Base-by-base conservation (phyloP, 2,888 invertebrate species). In the Tenthredo distinguenda region DNA sequence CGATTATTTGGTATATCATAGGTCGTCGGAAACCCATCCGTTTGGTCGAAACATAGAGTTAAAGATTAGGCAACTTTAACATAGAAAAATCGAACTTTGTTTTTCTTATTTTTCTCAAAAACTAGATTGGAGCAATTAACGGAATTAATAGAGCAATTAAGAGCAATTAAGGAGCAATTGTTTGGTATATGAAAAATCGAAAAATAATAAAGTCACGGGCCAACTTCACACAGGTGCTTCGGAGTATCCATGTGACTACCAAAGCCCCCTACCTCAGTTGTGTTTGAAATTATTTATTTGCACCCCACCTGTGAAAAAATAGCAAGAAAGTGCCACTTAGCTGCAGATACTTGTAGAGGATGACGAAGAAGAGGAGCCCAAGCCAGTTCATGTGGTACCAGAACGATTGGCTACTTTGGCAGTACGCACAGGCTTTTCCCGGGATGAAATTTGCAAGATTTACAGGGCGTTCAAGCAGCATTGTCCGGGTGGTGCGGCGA, bases 381-480 rank as follows among this genome's bases (percentile, higher is more conserved):
- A 87, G 88, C 82, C 85, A 3, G 5, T 85, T 37, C 85, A 74
- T 18, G 85, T 85, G 55, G 85, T 86, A 85, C 92, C 92, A 10
- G 90, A 92, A 50, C 86, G 88, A 77, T 88, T 92, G 43, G 86
- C 87, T 12, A 87, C 84, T 6, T 86, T 93, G 85, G 88, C 87
- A 34, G 85, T 85, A 37, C 88, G 88, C 72, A 92, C 92, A 2
- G 92, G 92, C 47, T 93, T 93, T 86, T 88, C 90, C 2, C 91
- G 88, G 83, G 87, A 90, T 15, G 90, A 92, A 86, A 90, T 93
- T 65, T 89, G 92, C 10, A 88, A 87, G 47, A 85, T 93, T 65
- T 93, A 93, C 85, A 90, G 92, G 0, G 90, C 88, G 12, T 92
- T 93, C 84, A 92, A 93, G 86, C 92, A 93, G 68, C 87, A 91